Percentiles rank a stretch among this genome's conserved stretches.
Conservation (phyloP, 2,888 invertebrate species). For the Trachelus iudaicus region DNA sequence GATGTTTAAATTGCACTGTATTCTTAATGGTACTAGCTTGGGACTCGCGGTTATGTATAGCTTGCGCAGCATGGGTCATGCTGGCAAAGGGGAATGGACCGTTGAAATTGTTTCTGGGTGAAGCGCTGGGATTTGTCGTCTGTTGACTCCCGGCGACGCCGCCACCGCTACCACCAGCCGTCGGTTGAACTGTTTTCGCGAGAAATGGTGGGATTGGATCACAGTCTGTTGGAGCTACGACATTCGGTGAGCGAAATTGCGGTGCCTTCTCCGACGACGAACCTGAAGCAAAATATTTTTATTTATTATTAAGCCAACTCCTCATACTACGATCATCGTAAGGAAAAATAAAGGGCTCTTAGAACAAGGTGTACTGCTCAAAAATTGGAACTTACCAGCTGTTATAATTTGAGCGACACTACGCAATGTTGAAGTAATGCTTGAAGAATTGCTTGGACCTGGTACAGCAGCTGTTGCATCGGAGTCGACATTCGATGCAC, state of each 20-base stretch:
- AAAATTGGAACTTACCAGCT: conserved; percentile 45
- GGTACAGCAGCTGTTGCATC: conserved; percentile 55
- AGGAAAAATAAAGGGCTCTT: background rate
- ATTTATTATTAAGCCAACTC: no score
- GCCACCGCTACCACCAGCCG: conserved; percentile 44
- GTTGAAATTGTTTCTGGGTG: conserved; percentile 66
- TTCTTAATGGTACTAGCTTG: conserved; percentile 52
- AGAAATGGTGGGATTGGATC: conserved; percentile 68
- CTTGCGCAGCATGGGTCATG: conserved; percentile 88
- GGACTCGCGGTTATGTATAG: conserved; percentile 79
- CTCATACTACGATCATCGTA: no score
- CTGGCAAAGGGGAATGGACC: conserved; percentile 88
- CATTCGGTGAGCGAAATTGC: conserved; percentile 84
- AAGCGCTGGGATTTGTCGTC: conserved; percentile 59
- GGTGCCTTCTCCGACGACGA: conserved; percentile 64
- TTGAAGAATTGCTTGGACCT: conserved; percentile 59
- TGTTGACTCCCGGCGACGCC: conserved; percentile 47
- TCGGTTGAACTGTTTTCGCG: conserved; percentile 52
- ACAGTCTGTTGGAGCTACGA: conserved; percentile 86
- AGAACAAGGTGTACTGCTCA: background rate
- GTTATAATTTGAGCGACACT: conserved; percentile 62
- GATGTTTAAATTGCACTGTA: conserved; percentile 54
- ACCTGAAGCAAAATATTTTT: conserved; percentile 35
- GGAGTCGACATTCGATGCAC: conserved; percentile 46
- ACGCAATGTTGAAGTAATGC: conserved; percentile 55